Base-by-base conservation (phyloP, 2,888 invertebrate species). In the Folsomia candida region DNA sequence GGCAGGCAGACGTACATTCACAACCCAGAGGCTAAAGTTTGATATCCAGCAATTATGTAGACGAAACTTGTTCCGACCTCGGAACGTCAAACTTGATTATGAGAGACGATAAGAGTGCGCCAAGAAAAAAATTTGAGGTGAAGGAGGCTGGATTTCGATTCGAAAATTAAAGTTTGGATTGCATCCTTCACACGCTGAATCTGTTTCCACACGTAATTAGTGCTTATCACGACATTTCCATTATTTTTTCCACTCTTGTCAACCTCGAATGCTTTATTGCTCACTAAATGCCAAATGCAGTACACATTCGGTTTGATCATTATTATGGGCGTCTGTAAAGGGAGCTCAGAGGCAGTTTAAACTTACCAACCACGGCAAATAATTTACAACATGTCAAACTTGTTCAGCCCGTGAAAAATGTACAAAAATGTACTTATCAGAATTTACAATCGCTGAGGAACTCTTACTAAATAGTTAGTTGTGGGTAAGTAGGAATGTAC, bases 191-290 rank as follows among this genome's bases (percentile, higher is more conserved):
- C 63, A 64, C 20, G 47, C 63, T 25, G 51, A 64, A 64, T 64
- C 37, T 64, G 63, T 51, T 64, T 64, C 51, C 26, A 64, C 51
- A 64, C 63, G 51, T 64, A 64, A 65, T 54, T 54, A 65, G 65
- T 25, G 54, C 65, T 65, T 65, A 65, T 65, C 65, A 65, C 65
- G 65, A 26, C 65, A 65, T 28, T 25, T n/a, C n/a, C n/a, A n/a
- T n/a, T n/a, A n/a, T n/a, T n/a, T n/a, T n/a, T n/a, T n/a, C n/a
- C 54, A 22, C 20, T 54, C 54, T 28, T 65, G 51, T 54, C 51
- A 65, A 65, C 51, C 57, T 51, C 28, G n/a, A 51, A 65, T 65
- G 27, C 28, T 11, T 57, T 20, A 20, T 22, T 57, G 57, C 57
- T 57, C 4, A 6, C 57, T 37, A 37, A 37, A 37, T 37, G 37